phyloP scores from a whole-genome alignment of 2,113 vertebrate genomes.

The Muscicapa adusta region DNA sequence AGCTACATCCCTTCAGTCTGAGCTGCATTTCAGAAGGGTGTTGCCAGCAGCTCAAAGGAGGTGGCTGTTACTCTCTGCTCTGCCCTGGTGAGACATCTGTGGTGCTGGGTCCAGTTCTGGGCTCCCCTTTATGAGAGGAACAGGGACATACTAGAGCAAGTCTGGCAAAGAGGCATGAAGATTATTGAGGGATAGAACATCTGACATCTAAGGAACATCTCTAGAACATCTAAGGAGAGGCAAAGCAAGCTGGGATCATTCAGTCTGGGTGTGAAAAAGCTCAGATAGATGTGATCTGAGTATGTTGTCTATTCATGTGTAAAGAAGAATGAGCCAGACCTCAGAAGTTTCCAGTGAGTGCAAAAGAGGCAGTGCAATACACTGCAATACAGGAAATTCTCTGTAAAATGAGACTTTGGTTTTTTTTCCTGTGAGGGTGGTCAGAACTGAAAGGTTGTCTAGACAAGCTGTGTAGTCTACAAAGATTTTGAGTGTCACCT shows the following conservation, averaged over 20 bases:
- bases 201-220: not conserved
- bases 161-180: not conserved
- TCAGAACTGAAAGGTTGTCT: not conserved
- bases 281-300: not conserved
- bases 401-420: not conserved
- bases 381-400: not conserved
- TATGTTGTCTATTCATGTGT: not conserved
- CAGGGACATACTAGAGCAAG: not conserved
- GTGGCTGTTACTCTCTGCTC: not conserved
- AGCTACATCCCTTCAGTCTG: not conserved
- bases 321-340: not conserved
- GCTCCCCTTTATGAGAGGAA: not conserved
- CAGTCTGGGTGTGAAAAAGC: not conserved
- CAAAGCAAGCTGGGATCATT: not conserved
- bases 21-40: not conserved
- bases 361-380: not conserved
- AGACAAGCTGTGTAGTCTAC: not conserved
- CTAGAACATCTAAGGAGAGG: not conserved
- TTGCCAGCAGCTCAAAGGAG: not conserved
- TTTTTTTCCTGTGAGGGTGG: not conserved
- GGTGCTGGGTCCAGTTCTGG: not conserved
- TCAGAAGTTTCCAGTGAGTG: not conserved
- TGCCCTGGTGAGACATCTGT: not conserved
- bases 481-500: not conserved
- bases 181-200: not conserved